These are phyloP conservation scores for Epirrhoe tristata DNA, from an alignment of 2,888 invertebrate species.

Conservation along the genomic window DNA sequence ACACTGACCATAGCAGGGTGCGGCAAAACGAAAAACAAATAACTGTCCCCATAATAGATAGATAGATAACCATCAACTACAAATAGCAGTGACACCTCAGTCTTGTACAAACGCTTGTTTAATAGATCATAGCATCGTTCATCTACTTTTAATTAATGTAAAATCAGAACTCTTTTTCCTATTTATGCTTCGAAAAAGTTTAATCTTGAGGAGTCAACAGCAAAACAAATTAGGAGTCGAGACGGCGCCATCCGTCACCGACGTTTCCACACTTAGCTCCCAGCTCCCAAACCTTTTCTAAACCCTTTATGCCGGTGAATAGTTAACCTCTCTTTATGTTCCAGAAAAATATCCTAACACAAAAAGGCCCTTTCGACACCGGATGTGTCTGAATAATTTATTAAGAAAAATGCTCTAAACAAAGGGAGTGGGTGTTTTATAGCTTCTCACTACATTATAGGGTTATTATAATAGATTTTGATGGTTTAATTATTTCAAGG, in stretches of 20 bases:
- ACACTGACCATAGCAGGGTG: not conserved
- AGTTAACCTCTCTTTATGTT: conserved; percentile 57
- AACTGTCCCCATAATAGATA: too few relatives aligned
- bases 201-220: conserved; percentile 20
- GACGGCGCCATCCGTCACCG: conserved; percentile 54
- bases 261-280: conserved; percentile 52
- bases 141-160: not conserved
- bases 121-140: not conserved
- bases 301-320: conserved; percentile 61
- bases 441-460: conserved; percentile 44
- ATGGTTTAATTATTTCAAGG: conserved; percentile 34
- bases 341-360: conserved; percentile 63
- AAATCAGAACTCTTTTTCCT: not conserved
- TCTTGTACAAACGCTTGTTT: too few relatives aligned
- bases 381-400: conserved; percentile 68
- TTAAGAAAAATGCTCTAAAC: conserved; percentile 62
- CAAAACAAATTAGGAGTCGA: conserved; percentile 44
- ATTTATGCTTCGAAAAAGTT: not conserved
- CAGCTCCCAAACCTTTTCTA: conserved; percentile 43
- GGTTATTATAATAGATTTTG: conserved; percentile 35
- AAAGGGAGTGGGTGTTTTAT: conserved; percentile 59
- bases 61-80: too few relatives aligned
- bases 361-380: conserved; percentile 64
- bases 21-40: not conserved
- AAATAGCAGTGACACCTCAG: too few relatives aligned